Evolutionary conservation across 2,113 vertebrate species (phyloP).

Genomic region (Emydocephalus ijimae): DNA sequence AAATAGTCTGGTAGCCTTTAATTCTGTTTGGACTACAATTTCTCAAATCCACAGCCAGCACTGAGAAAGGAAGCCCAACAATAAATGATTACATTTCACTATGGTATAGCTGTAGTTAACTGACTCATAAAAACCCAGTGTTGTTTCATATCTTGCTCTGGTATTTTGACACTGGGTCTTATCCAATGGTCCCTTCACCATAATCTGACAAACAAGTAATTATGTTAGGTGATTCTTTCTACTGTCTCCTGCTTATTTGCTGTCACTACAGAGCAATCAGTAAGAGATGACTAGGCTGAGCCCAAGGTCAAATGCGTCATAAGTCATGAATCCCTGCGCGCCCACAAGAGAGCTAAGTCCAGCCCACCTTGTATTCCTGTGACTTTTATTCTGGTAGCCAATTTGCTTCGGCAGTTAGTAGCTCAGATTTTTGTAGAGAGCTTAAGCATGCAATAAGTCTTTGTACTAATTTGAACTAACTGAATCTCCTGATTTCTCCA

Average conservation of each 20-base stretch:
- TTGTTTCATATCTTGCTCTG: neutral
- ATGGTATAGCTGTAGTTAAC: neutral
- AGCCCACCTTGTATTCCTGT: neutral
- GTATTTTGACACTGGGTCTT: neutral
- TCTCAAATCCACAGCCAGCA: neutral
- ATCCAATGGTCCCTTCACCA: neutral
- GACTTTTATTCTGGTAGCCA: neutral
- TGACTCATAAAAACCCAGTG: neutral
- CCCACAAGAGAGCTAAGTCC: neutral
- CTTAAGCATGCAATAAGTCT: neutral
- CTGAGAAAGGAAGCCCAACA: neutral
- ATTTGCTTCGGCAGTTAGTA: neutral
- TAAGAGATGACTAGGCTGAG: neutral
- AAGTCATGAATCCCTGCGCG: neutral
- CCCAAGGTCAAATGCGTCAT: rapidly evolving
- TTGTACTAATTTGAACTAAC: neutral
- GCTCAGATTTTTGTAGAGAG: neutral
- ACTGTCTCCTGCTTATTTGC: no score
- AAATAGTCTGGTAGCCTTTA: neutral
- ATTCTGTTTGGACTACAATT: neutral
- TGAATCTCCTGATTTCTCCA: neutral
- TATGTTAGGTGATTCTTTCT: neutral
- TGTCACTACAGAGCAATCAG: neutral
- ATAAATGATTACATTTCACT: neutral
- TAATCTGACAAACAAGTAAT: neutral